These are phyloP conservation scores for Pandemis corylana DNA, from an alignment of 2,888 invertebrate species.

Conservation along the genomic window DNA sequence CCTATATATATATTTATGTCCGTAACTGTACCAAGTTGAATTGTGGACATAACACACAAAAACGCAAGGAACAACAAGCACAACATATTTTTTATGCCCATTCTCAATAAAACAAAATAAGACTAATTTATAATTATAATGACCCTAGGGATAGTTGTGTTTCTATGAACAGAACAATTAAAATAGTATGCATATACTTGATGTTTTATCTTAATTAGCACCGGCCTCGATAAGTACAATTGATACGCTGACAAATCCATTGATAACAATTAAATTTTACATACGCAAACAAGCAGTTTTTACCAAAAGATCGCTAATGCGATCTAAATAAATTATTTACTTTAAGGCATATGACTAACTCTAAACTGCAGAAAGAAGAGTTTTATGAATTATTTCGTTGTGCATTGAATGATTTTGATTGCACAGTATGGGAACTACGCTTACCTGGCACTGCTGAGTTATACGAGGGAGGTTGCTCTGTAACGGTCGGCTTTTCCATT, in stretches of 20 bases:
- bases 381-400: neutral
- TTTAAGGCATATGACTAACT: neutral
- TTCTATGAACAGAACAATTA: neutral
- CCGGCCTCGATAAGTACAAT: constrained; percentile 27
- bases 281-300: constrained; percentile 13
- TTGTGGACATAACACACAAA: neutral
- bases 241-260: constrained; percentile 18
- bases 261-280: constrained; percentile 17
- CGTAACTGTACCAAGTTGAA: too few relatives aligned
- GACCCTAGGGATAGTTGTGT: neutral
- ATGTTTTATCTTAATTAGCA: constrained; percentile 22
- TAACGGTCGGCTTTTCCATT: constrained; percentile 75
- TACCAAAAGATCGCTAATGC: neutral
- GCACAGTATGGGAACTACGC: constrained; percentile 43
- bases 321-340: neutral
- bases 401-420: constrained; percentile 32
- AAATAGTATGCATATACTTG: neutral
- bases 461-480: constrained; percentile 82
- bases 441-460: constrained; percentile 75
- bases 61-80: neutral
- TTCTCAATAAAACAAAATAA: neutral
- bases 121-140: neutral
- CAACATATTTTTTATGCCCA: too few relatives aligned
- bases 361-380: neutral
- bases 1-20: too few relatives aligned